Base-by-base conservation (phyloP, 2,113 vertebrate species). In the Peucedramus taeniatus region DNA sequence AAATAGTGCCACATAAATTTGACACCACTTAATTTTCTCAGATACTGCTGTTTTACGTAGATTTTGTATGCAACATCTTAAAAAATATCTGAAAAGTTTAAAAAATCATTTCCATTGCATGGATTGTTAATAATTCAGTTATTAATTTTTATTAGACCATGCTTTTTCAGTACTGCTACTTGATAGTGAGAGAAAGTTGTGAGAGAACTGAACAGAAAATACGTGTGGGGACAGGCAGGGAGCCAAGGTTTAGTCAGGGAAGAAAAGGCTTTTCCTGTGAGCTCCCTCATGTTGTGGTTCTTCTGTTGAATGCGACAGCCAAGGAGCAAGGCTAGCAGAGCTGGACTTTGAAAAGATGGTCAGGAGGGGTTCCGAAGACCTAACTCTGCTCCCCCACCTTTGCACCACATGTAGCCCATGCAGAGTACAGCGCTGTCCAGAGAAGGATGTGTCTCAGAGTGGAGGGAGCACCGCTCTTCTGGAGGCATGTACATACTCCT, bases 351-450 rank as follows among this genome's bases (percentile, higher is more conserved):
- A 31, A 18, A 75, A 63, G 69, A 6, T 44, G 35, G 6, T 57
- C 0, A 1, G 30, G 37, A 78, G 72, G 31, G 39, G 10, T 40
- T 37, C 51, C 30, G 23, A 60, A 51, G 44, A 19, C 11, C 12
- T 50, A 39, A 17, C 5, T 79, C 63, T 68, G 47, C 30, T 84
- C 49, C 33, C 51, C 14, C 16, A 42, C 35, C 16, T 78, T 72
- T 26, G 10, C 5, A 15, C 6, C 10, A 47, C 17, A n/a, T 13
- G 0, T 18, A 82, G 40, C 40, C 30, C 1, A 0, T 37, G 17
- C 0, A 9, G 42, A 71, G 61, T 14, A 10, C 20, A 15, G 24
- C 54, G 11, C 44, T 64, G 17, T 47, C 24, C 8, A n/a, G 70
- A 28, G 65, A 22, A 60, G 47, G 15, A 6, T 18, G 37, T 31